phyloP scores from a whole-genome alignment of 53 echinoderm and acorn worm genomes.

The Actinopyga echinites region DNA sequence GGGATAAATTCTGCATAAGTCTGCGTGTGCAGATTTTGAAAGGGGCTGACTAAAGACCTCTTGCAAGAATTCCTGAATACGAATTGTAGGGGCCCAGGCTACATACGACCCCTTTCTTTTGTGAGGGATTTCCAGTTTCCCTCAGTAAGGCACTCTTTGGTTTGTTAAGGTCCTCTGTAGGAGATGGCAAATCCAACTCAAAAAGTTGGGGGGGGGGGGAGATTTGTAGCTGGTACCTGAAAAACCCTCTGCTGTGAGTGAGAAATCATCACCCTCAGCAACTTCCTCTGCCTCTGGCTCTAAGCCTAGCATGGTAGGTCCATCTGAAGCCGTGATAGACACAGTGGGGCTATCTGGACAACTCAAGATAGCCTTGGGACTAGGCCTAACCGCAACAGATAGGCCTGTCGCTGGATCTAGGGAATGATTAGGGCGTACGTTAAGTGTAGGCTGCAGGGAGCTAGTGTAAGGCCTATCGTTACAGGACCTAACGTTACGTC shows the following conservation, averaged over 20 bases:
- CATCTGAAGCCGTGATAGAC: not conserved
- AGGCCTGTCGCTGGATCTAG: not conserved
- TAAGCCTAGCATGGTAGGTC: not conserved
- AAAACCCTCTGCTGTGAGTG: not conserved
- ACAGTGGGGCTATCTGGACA: not conserved
- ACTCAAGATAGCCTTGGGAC: not conserved
- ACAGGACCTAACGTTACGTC: not conserved
- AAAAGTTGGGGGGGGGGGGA: not conserved
- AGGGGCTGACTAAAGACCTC: not conserved
- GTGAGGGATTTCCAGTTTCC: not conserved
- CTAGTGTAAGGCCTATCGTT: not conserved
- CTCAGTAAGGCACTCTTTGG: not conserved
- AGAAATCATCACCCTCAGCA: not conserved
- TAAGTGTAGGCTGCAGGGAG: no score
- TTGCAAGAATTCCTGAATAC: no score
- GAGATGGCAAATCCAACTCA: not conserved
- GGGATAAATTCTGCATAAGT: not conserved
- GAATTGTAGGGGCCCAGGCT: not conserved
- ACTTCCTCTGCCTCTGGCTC: not conserved
- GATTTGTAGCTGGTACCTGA: not conserved
- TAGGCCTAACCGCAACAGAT: not conserved
- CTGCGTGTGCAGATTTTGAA: not conserved
- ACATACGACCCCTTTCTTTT: not conserved
- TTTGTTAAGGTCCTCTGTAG: not conserved
- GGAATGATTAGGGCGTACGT: no score